These are phyloP conservation scores for Luperina nickerlii DNA, from an alignment of 2,888 invertebrate genomes.

Conservation along the genomic window DNA sequence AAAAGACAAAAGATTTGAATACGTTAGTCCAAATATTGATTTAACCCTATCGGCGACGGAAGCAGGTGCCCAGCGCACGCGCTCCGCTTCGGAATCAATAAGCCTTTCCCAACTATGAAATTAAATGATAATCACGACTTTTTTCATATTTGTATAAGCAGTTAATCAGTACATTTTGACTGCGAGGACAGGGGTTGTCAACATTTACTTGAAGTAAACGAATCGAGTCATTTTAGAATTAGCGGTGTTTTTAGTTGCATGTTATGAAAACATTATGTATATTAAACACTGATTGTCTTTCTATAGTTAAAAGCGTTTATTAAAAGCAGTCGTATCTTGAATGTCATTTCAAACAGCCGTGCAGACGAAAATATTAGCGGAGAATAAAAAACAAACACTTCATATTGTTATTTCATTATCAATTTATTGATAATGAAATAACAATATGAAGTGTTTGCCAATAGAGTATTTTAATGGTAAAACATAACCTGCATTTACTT, in stretches of 20 bases:
- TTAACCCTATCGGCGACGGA: constrained; percentile 89
- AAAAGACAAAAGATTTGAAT: constrained; percentile 85
- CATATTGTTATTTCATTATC: too few species aligned
- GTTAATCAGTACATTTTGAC: constrained; percentile 85
- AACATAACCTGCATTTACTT: constrained; percentile 58
- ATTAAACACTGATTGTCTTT: not conserved
- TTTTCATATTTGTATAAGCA: constrained; percentile 87
- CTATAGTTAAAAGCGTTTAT: not conserved
- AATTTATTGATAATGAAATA: constrained; percentile 48
- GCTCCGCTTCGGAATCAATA: constrained; percentile 83
- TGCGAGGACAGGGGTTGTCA: constrained; percentile 72
- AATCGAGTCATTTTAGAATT: not conserved
- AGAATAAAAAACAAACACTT: constrained; percentile 41
- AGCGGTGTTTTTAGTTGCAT: not conserved
- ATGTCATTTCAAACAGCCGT: not conserved
- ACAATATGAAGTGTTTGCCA: constrained; percentile 38
- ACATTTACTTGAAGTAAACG: constrained; percentile 66
- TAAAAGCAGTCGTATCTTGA: not conserved
- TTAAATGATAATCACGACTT: constrained; percentile 90
- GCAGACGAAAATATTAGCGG: constrained; percentile 18
- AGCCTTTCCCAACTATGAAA: constrained; percentile 89
- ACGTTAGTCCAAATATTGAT: constrained; percentile 89
- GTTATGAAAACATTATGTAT: not conserved
- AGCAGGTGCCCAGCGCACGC: constrained; percentile 88
- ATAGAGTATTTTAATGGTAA: constrained; percentile 55